Conservation (phyloP, 2,797 vertebrate genomes). For the Oophaga sylvatica region DNA sequence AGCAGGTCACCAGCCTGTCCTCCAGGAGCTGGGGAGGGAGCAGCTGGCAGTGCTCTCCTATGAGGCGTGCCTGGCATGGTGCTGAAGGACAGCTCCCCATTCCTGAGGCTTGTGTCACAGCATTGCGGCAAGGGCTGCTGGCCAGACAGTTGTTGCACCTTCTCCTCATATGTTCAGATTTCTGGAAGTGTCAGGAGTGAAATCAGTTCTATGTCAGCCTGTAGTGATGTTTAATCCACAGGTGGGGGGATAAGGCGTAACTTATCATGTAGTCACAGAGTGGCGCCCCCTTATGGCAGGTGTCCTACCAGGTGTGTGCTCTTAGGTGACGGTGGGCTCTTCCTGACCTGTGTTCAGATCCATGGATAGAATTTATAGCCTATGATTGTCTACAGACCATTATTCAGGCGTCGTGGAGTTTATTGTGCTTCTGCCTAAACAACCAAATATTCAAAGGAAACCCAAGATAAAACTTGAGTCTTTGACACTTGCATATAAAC, state of each 20-base stretch:
- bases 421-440: neutral
- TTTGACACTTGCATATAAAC: too few species aligned
- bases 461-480: too few species aligned
- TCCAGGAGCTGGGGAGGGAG: neutral
- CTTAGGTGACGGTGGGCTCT: neutral
- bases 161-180: neutral
- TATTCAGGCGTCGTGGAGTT: neutral
- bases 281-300: neutral
- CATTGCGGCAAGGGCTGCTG: slow-evolving; percentile 37
- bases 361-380: neutral
- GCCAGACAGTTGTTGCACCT: slow-evolving; percentile 4
- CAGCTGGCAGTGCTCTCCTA: neutral
- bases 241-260: neutral
- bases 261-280: neutral
- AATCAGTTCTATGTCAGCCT: too few species aligned
- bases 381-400: neutral
- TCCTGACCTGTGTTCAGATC: neutral
- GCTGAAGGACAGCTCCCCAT: slow-evolving; percentile 53
- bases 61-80: slow-evolving; percentile 22
- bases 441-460: too few species aligned
- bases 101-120: neutral
- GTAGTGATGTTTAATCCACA: neutral
- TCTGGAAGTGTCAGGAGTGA: neutral
- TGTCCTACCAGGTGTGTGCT: neutral
- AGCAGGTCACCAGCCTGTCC: too few species aligned